phyloP scores from a whole-genome alignment of 2,888 invertebrate genomes.

The Zele albiditarsus region DNA sequence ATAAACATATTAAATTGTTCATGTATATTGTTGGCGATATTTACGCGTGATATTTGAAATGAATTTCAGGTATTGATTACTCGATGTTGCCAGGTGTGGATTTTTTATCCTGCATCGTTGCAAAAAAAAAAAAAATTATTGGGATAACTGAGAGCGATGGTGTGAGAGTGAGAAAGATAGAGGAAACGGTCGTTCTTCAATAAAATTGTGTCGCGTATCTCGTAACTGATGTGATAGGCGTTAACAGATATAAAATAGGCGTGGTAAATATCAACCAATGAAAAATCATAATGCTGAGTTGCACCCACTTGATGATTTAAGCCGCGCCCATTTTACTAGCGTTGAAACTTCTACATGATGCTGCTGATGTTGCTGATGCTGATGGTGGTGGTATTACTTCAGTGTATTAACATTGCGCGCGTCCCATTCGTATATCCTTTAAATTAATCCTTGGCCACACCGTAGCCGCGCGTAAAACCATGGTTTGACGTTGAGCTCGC shows the following conservation, averaged over 20 bases:
- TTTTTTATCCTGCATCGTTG: not conserved
- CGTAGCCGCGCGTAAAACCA: constrained; percentile 33
- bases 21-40: too few relatives aligned
- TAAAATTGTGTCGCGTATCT: constrained; percentile 5
- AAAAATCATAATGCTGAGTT: constrained; percentile 1
- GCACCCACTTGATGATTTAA: constrained; percentile 13
- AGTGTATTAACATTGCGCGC: not conserved
- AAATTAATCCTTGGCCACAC: constrained; percentile 34
- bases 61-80: too few relatives aligned
- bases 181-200: constrained; percentile 14
- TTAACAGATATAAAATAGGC: not conserved
- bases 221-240: constrained; percentile 3
- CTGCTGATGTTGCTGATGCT: not conserved
- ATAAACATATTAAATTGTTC: too few relatives aligned
- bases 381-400: not conserved
- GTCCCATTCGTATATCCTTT: constrained; percentile 4
- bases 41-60: too few relatives aligned
- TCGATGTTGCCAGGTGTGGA: constrained; percentile 19
- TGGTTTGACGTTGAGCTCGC: constrained; percentile 36
- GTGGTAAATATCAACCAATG: constrained; percentile 3
- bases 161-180: not conserved
- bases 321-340: constrained; percentile 9
- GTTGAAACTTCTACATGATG: not conserved
- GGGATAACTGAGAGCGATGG: not conserved
- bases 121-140: constrained; percentile 1